These are phyloP conservation scores for Apis mellifera DNA, from an alignment of 1,140 invertebrate genomes.

Conservation along the genomic window DNA sequence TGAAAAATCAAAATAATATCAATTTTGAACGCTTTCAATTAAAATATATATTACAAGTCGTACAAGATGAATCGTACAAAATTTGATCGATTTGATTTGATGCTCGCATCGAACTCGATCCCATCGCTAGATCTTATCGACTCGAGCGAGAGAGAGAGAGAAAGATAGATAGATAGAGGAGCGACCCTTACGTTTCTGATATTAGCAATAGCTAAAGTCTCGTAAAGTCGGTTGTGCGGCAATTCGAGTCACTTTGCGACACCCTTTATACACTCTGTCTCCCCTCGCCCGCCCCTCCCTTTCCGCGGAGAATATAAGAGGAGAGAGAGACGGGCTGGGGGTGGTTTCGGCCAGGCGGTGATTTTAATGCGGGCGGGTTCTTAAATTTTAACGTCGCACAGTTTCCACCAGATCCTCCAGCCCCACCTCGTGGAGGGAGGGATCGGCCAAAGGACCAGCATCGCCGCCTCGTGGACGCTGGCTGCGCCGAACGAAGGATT, in stretches of 20 bases:
- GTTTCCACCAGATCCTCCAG: too few relatives aligned
- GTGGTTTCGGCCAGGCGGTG: slow-evolving; percentile 61
- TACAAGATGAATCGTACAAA: too few relatives aligned
- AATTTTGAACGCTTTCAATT: too few relatives aligned
- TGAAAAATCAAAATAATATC: too few relatives aligned
- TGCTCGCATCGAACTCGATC: too few relatives aligned
- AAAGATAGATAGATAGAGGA: slow-evolving; percentile 28
- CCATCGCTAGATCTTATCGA: not conserved
- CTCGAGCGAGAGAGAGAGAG: not conserved
- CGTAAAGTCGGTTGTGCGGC: slow-evolving; percentile 78
- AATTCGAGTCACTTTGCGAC: slow-evolving; percentile 80
- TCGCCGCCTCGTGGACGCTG: slow-evolving; percentile 39
- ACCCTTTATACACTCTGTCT: slow-evolving; percentile 78
- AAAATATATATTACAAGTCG: too few relatives aligned
- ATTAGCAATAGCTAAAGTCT: slow-evolving; percentile 79
- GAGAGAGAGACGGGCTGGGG: not conserved
- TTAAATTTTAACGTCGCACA: slow-evolving; percentile 67
- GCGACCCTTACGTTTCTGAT: slow-evolving; percentile 69
- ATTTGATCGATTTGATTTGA: too few relatives aligned
- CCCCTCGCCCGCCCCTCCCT: slow-evolving; percentile 42
- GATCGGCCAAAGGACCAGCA: slow-evolving; percentile 7
- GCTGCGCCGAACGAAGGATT: slow-evolving; percentile 52
- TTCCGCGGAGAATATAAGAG: slow-evolving; percentile 50
- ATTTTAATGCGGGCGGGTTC: slow-evolving; percentile 73
- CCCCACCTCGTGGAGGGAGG: too few relatives aligned